Conservation (phyloP, 1,140 invertebrate genomes). For the Leptinotarsa lineolata region DNA sequence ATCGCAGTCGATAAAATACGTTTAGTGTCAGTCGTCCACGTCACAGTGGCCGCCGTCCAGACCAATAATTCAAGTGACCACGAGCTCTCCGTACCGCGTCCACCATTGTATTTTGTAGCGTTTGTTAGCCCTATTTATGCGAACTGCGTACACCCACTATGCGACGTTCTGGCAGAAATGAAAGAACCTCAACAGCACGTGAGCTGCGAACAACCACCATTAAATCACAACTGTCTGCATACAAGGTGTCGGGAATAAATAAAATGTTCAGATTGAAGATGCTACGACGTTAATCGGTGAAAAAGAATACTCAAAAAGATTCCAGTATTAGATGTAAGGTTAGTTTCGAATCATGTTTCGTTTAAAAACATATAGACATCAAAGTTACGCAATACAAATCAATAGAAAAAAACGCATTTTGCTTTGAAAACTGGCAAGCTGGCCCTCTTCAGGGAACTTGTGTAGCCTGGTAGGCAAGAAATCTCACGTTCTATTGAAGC, state of each 20-base stretch:
- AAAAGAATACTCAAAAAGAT: neutral
- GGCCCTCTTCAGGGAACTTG: no score
- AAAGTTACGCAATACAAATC: no score
- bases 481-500: no score
- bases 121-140: slow-evolving; percentile 18
- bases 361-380: no score
- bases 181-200: slow-evolving; percentile 14
- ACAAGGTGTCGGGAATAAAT: neutral
- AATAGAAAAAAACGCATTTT: no score
- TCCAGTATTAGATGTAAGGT: no score
- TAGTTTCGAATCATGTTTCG: no score
- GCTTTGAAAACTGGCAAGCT: no score
- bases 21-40: slow-evolving; percentile 17
- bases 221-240: neutral
- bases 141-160: slow-evolving; percentile 14
- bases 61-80: slow-evolving; percentile 18
- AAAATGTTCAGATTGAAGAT: neutral
- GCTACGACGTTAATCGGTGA: neutral
- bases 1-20: slow-evolving; percentile 29
- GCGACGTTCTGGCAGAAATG: neutral
- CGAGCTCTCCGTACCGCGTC: slow-evolving; percentile 9
- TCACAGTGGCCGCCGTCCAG: slow-evolving; percentile 1
- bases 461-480: no score
- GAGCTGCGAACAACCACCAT: slow-evolving; percentile 12
- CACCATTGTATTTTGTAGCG: slow-evolving; percentile 2